Base-by-base conservation (phyloP, 2,888 invertebrate species). In the Eurytoma adleriae region DNA sequence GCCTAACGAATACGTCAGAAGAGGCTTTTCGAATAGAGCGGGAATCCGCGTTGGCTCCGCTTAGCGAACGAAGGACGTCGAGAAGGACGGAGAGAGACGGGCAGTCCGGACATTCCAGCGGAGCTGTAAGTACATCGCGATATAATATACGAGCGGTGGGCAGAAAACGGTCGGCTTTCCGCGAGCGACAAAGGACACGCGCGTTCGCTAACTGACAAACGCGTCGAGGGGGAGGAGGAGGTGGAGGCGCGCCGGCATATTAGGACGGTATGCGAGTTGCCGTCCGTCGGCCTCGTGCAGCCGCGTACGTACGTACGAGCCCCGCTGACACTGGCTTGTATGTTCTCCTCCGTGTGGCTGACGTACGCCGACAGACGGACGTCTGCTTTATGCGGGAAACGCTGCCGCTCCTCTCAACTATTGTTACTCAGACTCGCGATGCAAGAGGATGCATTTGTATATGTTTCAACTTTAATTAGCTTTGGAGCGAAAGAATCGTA, bases 121-220 rank as follows among this genome's bases (percentile, higher is more conserved):
- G 67, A 40, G 56, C 67, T 56, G 14, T 1, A 71, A 71, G 72
- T 79, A 82, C 88, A 88, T 87, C 85, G 88, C 88, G 89, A 89
- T 89, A 87, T 89, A 89, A 89, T 89, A 89, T 89, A 89, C 88
- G 89, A 88, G 87, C 87, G 86, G 85, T 84, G 83, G 84, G 86
- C 86, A 84, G 86, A 86, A 84, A 66, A 71, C 67, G 66, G 77
- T 50, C 87, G 84, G 88, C 88, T 89, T 88, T 88, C 86, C 85
- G 87, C 86, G 84, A 85, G 86, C 87, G 87, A 90, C 90, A 89
- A 88, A 88, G 88, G 87, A 86, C 84, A 78, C 81, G 82, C 16
- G 54, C 54, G 54, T 4, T 54, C 54, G 48, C 83, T 81, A 84
- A 85, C 86, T 87, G 88, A 86, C 87, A 87, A 88, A 87, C 71